Percentiles rank a stretch among this genome's conserved stretches.
These are phyloP conservation scores for Miltochrista miniata DNA, from an alignment of 2,888 invertebrate genomes.

Conservation along the genomic window DNA sequence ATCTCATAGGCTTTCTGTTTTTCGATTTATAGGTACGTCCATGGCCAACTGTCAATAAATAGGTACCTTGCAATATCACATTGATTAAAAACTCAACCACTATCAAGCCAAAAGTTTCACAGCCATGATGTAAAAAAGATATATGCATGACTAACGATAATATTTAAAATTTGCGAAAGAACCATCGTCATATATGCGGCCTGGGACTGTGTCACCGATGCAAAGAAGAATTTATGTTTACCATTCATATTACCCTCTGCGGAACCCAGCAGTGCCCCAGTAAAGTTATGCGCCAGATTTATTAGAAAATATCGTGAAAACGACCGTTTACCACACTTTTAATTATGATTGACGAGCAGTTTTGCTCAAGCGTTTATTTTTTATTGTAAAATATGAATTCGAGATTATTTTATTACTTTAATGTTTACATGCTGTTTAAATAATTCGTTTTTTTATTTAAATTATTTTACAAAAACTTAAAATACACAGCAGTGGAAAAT, in stretches of 20 bases:
- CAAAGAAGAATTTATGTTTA: slow-evolving; percentile 64
- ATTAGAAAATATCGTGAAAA: slow-evolving; percentile 44
- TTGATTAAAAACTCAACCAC: too few species aligned
- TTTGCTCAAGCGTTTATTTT: slow-evolving; percentile 9
- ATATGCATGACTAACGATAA: slow-evolving; percentile 28
- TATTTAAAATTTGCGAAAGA: slow-evolving; percentile 34
- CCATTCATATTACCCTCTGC: slow-evolving; percentile 43
- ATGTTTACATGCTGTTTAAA: too few species aligned
- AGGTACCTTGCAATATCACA: too few species aligned
- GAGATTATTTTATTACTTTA: too few species aligned
- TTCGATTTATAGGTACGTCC: too few species aligned
- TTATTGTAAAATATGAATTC: too few species aligned
- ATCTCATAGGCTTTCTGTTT: too few species aligned
- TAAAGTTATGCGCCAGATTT: slow-evolving; percentile 49
- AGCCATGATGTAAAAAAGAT: slow-evolving; percentile 12
- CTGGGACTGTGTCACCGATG: slow-evolving; percentile 50
- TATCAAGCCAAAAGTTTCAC: background rate
- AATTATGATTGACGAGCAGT: slow-evolving; percentile 18
- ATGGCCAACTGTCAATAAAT: too few species aligned
- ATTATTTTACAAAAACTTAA: too few species aligned
- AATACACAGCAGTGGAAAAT: too few species aligned
- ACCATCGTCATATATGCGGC: slow-evolving; percentile 51
- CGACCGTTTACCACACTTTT: slow-evolving; percentile 25
- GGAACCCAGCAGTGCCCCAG: slow-evolving; percentile 19
- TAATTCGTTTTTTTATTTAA: too few species aligned